Conservation (phyloP, 2,888 invertebrate species). For the Lobophora halterata region DNA sequence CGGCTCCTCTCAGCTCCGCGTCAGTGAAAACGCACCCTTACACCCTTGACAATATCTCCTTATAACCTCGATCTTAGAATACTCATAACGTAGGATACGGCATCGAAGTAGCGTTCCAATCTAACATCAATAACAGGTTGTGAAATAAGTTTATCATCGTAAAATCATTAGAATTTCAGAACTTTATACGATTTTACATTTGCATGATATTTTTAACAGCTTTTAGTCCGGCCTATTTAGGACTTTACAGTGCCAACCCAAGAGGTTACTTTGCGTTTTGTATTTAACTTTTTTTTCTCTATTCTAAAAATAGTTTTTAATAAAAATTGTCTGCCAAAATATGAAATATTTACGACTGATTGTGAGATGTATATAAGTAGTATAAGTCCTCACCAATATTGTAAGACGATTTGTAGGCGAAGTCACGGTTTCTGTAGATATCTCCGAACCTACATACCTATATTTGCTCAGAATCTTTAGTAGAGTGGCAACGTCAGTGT, state of each 20-base stretch:
- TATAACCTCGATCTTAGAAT: conserved; percentile 58
- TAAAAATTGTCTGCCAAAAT: conserved; percentile 72
- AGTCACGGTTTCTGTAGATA: conserved; percentile 70
- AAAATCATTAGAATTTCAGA: conserved; percentile 46
- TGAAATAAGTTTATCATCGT: conserved; percentile 61
- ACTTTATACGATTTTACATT: conserved; percentile 59
- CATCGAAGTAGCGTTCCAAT: conserved; percentile 44
- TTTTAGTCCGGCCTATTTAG: conserved; percentile 73
- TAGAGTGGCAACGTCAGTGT: conserved; percentile 54
- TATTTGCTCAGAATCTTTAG: conserved; percentile 77
- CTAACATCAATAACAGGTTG: conserved; percentile 68
- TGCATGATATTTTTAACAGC: conserved; percentile 61
- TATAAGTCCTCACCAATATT: conserved; percentile 70
- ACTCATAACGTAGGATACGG: conserved; percentile 43
- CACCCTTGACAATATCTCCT: conserved; percentile 73
- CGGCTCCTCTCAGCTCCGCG: too few relatives aligned
- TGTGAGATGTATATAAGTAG: conserved; percentile 78
- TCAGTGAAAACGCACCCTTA: too few relatives aligned
- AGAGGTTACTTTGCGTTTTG: conserved; percentile 52
- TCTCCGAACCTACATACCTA: conserved; percentile 71
- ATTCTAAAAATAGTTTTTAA: conserved; percentile 46
- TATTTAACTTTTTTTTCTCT: conserved; percentile 43
- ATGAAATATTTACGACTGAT: conserved; percentile 74
- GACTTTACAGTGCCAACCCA: conserved; percentile 63
- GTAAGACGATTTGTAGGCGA: conserved; percentile 60